Conservation (phyloP, 2,888 invertebrate species). For the Noctua pronuba region DNA sequence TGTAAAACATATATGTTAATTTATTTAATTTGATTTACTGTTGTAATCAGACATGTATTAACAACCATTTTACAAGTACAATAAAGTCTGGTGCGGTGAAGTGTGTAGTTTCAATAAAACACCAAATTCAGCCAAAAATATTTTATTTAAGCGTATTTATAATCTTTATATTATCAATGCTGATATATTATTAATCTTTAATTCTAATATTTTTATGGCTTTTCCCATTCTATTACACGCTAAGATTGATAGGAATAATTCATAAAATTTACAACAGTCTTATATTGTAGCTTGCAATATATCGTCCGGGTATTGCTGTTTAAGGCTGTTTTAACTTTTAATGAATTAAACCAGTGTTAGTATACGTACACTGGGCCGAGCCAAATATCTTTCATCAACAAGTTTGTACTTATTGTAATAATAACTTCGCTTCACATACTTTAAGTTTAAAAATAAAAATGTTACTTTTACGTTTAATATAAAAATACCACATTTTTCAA, state of each 20-base stretch:
- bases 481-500: slow-evolving; percentile 86
- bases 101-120: slow-evolving; percentile 76
- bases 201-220: slow-evolving; percentile 88
- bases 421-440: slow-evolving; percentile 79
- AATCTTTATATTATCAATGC: slow-evolving; percentile 90
- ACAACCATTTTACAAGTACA: slow-evolving; percentile 45
- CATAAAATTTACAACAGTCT: slow-evolving; percentile 78
- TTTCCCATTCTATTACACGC: slow-evolving; percentile 82
- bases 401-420: slow-evolving; percentile 86
- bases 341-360: slow-evolving; percentile 79
- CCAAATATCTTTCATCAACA: slow-evolving; percentile 80
- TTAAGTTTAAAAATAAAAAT: slow-evolving; percentile 79
- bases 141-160: slow-evolving; percentile 91
- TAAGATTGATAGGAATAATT: slow-evolving; percentile 78
- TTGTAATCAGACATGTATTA: slow-evolving; percentile 60
- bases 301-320: slow-evolving; percentile 34
- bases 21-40: slow-evolving; percentile 58
- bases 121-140: slow-evolving; percentile 89
- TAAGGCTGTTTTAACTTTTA: slow-evolving; percentile 77
- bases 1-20: slow-evolving; percentile 43
- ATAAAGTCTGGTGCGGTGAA: slow-evolving; percentile 59
- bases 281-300: slow-evolving; percentile 45
- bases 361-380: slow-evolving; percentile 83
- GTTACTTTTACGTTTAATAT: slow-evolving; percentile 80
- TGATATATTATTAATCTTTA: slow-evolving; percentile 90